Evolutionary conservation across 2,113 vertebrate genomes (phyloP), one percentile per base, ranked within the genome.

Genomic region (Fukomys damarensis): DNA sequence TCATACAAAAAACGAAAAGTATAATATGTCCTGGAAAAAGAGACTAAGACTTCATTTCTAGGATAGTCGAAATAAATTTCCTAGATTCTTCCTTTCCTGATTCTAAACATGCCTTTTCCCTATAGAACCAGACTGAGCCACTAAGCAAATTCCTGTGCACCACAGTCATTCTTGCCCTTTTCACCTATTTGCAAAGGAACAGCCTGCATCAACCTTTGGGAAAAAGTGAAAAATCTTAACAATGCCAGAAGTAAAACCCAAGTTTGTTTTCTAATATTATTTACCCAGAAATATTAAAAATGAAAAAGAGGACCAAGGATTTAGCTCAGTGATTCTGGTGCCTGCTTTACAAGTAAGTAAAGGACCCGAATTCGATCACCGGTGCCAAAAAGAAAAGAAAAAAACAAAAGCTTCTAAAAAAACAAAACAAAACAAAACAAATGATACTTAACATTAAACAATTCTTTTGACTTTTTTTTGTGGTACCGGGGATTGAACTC

Each of bases 221-320:
- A 84, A 86, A 93, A 5, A 90, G 0, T 16, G 19, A 91, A 91
- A 90, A 87, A 77, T 86, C 49, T 76, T 65, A 86, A 32, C 46
- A n/a, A 35, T 49, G 52, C 74, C 74, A 93, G 72, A 80, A 89
- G 41, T 90, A 85, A 90, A 86, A 76, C n/a, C 38, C 22, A 74
- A 59, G 49, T n/a, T 41, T 76, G n/a, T 43, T 54, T 80, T 43
- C 72, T 38, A 35, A 72, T 85, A 92, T 92, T 59, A 92, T 20
- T 61, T 3, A 89, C 32, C 32, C 46, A 92, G 80, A 65, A 80
- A 95, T 38, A 89, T 2, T 84, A 59, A 72, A 90, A 70, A 68
- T 35, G 19, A 66, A 49, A 68, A 49, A 49, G 46, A 49, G 46
- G 46, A 9, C 46, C 46, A 6, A 9, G 46, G 46, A 49, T 49